Evolutionary conservation across 2,113 vertebrate genomes (phyloP), one percentile per base, ranked within the genome.

Genomic region (Glaucidium brasilianum): DNA sequence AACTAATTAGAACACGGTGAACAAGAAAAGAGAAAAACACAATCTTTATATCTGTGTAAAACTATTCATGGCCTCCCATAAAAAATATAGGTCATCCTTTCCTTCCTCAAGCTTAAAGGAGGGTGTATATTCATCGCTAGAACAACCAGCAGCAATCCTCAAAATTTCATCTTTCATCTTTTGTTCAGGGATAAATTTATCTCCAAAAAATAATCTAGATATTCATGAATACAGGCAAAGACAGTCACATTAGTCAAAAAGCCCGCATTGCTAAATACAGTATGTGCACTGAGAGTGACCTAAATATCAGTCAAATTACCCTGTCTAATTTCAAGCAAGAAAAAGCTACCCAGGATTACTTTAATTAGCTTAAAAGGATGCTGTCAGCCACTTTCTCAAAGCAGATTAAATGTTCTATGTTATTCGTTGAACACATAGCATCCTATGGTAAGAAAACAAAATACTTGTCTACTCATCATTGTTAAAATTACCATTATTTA

Each of bases 301-400:
- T 97, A 96, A 97, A 97, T 96, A 92, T 91, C 19, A 2, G 75
- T 55, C 58, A 69, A 97, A 97, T 95, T 95, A 97, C 77, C 58
- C 66, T 96, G 88, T 37, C 83, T 90, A 66, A 95, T 97, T 95
- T 90, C 77, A 52, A 85, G 91, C 53, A 82, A 92, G 92, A 68
- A 89, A 95, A 95, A 92, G 37, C 91, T 90, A 66, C 91, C 55
- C 63, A 88, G 77, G 90, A 97, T 95, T 95, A 91, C 86, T 87
- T 96, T 95, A 94, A 97, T 96, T 95, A 97, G 80, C 84, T 92
- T 90, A 78, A 96, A 92, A 90, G 59, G 88, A 81, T 72, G 86
- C 69, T 89, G 80, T 75, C 92, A 87, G 77, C 73, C 69, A 53
- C 83, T 79, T 90, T 95, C 91, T 87, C 3, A 0, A 45, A 85